Evolutionary conservation across 2,888 invertebrate genomes (phyloP), one percentile per base, ranked within the genome.

Genomic region (Seira musarum): DNA sequence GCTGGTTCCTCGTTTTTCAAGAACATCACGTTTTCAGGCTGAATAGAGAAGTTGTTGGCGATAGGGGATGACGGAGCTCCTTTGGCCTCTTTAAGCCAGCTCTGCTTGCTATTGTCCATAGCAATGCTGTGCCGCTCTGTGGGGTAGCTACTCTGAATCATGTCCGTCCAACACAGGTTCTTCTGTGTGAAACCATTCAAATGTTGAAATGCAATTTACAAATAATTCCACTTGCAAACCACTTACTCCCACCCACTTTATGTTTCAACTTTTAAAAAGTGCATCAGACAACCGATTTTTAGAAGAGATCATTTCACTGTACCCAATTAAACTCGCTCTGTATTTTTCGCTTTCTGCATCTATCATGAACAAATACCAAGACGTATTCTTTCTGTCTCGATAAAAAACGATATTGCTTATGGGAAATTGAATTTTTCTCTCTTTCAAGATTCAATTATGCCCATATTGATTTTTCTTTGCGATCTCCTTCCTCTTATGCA

Each of bases 51-150:
- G 65, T 17, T 35, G 95, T 87, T 95, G 93, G 88, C 95, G 93
- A 89, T 93, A 93, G 88, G 96, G 94, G 86, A 96, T 96, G 8
- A 15, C 5, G 60, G n/a, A 8, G 5, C 60, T 15, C 17, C 60
- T 19, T 60, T n/a, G 13, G 60, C 17, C 90, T 96, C 96, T 88
- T 96, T 96, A 88, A 97, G 91, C 87, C 96, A 96, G 88, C 93
- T 95, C 91, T 96, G 95, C 90, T 96, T 96, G 89, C 94, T n/a
- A n/a, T n/a, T 96, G 91, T 97, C 96, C 90, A 96, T 98, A 73
- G 98, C 98, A 85, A 99, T 93, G 85, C 98, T 98, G 88, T 97
- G 94, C 87, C 96, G 94, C 88, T 97, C 93, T 83, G 97, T 95
- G 87, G 96, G 96, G 89, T 98, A 98, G 84, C 98, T 98, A 91